phyloP scores from a whole-genome alignment of 2,797 vertebrate species.

The Tiaroga cobitis region DNA sequence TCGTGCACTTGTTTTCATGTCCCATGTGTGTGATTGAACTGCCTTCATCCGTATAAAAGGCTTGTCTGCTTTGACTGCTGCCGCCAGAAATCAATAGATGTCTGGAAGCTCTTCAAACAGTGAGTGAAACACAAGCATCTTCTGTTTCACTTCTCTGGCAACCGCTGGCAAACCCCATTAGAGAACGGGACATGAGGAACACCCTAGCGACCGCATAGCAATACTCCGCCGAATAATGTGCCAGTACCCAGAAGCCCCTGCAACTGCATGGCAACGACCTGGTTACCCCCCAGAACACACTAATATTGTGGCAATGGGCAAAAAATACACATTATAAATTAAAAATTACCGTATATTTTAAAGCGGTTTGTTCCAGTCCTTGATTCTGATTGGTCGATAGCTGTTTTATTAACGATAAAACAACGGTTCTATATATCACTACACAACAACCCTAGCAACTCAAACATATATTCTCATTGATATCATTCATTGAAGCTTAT shows the following conservation, averaged over 20 bases:
- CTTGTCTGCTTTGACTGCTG: constrained; percentile 47
- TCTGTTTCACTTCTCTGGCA: constrained; percentile 54
- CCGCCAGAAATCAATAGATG: constrained; percentile 52
- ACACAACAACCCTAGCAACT: too few relatives aligned
- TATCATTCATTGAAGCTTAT: too few relatives aligned
- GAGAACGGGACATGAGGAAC: neutral
- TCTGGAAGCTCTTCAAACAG: constrained; percentile 41
- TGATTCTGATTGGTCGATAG: too few relatives aligned
- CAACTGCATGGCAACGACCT: neutral
- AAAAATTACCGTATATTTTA: too few relatives aligned
- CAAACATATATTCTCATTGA: too few relatives aligned
- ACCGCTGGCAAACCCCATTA: constrained; percentile 9
- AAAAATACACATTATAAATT: too few relatives aligned
- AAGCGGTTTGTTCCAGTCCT: too few relatives aligned
- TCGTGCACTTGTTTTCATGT: constrained; percentile 23
- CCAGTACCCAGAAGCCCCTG: neutral
- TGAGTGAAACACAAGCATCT: constrained; percentile 50
- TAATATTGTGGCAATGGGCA: neutral
- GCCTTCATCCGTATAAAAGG: constrained; percentile 30
- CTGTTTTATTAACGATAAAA: too few relatives aligned
- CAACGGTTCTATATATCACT: too few relatives aligned
- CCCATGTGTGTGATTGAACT: constrained; percentile 29
- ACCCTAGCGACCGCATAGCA: neutral
- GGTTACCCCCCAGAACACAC: neutral
- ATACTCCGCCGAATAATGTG: neutral